A percentile compares a stretch with the other conserved stretches of the same genome.
Evolutionary conservation across 1,140 invertebrate genomes (phyloP).

Genomic region (Drosophila orena): DNA sequence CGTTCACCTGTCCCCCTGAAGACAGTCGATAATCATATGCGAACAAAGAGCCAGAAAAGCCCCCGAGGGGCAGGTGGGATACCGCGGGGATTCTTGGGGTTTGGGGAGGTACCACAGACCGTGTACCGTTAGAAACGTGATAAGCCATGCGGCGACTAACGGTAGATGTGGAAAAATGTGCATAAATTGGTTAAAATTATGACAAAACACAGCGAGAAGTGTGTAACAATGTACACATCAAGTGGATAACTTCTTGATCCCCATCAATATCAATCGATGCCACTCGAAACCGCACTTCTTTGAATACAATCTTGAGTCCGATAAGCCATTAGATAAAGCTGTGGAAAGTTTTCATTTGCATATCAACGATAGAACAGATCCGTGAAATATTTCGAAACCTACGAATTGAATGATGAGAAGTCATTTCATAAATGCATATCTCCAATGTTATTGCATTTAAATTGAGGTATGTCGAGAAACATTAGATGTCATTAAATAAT

Average conservation of each 20-base stretch:
- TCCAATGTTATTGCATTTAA: constrained; percentile 22
- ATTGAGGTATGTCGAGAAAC: background rate
- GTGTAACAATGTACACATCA: constrained; percentile 33
- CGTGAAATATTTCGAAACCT: background rate
- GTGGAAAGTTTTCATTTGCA: constrained; percentile 49
- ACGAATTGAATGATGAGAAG: constrained; percentile 12
- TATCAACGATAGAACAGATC: constrained; percentile 23
- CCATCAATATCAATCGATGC: constrained; percentile 55
- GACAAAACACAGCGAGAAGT: constrained; percentile 43
- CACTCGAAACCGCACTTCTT: constrained; percentile 50
- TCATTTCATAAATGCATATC: background rate
- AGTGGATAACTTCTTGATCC: constrained; percentile 33
- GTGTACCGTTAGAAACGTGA: constrained; percentile 71
- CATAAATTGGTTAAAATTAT: constrained; percentile 72
- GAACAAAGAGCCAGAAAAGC: constrained; percentile 36
- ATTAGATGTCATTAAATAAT: background rate
- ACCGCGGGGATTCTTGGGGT: constrained; percentile 1
- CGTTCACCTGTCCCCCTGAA: constrained; percentile 47
- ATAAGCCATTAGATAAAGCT: constrained; percentile 50
- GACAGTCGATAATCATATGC: constrained; percentile 56
- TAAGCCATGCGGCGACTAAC: constrained; percentile 52
- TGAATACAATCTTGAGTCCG: constrained; percentile 34
- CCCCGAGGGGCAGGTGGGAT: constrained; percentile 13
- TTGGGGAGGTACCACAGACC: constrained; percentile 8
- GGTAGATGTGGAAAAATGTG: constrained; percentile 57